phyloP scores from a whole-genome alignment of 2,113 vertebrate species.

The Tyrannus savana region DNA sequence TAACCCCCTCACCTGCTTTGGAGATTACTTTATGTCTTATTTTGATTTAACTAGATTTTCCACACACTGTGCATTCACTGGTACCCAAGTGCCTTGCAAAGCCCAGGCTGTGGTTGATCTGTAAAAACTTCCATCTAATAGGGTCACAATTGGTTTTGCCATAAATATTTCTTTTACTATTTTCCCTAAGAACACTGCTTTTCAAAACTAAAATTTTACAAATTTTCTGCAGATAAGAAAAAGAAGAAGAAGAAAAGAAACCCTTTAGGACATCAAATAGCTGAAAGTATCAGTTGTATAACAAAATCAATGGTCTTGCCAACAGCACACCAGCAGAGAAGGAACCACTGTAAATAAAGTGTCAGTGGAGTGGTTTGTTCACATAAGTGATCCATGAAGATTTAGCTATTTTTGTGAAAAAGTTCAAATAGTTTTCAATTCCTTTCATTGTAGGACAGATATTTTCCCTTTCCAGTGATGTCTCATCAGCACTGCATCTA shows the following conservation, averaged over 20 bases:
- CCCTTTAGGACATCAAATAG: background rate
- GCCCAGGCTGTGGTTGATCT: background rate
- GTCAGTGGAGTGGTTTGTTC: background rate
- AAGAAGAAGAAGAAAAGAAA: background rate
- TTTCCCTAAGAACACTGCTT: background rate
- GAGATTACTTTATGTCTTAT: slow-evolving; percentile 4
- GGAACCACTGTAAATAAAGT: background rate
- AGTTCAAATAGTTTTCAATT: background rate
- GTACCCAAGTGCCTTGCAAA: background rate
- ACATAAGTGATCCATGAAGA: background rate
- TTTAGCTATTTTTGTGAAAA: background rate
- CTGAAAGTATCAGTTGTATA: background rate
- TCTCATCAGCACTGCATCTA: background rate
- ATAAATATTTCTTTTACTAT: background rate
- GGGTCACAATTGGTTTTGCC: background rate
- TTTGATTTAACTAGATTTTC: background rate
- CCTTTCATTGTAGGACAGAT: background rate
- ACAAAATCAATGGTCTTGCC: background rate
- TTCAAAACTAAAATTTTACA: background rate
- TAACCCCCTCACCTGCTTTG: background rate
- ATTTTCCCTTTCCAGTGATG: background rate
- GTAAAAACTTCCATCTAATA: background rate
- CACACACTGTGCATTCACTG: background rate
- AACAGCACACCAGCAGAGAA: background rate
- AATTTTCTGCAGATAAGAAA: background rate